Base-by-base conservation (phyloP, 2,113 vertebrate genomes). In the Sula dactylatra region DNA sequence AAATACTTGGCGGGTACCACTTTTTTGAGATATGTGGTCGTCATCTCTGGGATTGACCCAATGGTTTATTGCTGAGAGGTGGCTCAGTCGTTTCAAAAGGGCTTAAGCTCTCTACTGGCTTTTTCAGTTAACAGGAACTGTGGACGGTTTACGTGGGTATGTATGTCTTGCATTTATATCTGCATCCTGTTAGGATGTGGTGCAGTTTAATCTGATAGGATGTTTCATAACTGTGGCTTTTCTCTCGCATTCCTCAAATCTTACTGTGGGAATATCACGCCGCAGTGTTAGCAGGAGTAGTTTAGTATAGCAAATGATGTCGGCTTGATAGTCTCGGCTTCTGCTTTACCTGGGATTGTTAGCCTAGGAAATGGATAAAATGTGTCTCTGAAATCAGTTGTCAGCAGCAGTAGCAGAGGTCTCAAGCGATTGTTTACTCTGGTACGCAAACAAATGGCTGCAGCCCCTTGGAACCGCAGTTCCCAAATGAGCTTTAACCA, bases 271-370 rank as follows among this genome's bases (percentile, higher is more conserved):
- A 81, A 34, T 47, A 42, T 62, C 26, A 5, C 0, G 1, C 38
- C 52, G 59, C 42, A 67, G 54, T 2, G 20, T 45, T 50, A 62
- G 54, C 47, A 49, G 62, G 16, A 58, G 26, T 31, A 38, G 55
- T 29, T 70, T 15, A 66, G 36, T 18, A 55, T 36, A 77, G 40
- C 44, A 62, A 62, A 44, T 1, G 7, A 34, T 45, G 49, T 82
- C 40, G 45, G 29, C 10, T 38, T n/a, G 19, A 55, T 62, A 2
- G 0, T 80, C 47, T 72, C 0, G 0, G 38, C 32, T 86, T 27
- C 86, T 80, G 80, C 56, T 86, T 61, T 56, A 42, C 66, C 25
- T 58, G 56, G 24, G 22, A 25, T 45, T 49, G 19, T 36, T 66
- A 52, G 52, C 50, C 31, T 62, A 55, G 58, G 36, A 83, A 52